Base-by-base conservation (phyloP, 2,888 invertebrate species). In the Cotesia congregata region DNA sequence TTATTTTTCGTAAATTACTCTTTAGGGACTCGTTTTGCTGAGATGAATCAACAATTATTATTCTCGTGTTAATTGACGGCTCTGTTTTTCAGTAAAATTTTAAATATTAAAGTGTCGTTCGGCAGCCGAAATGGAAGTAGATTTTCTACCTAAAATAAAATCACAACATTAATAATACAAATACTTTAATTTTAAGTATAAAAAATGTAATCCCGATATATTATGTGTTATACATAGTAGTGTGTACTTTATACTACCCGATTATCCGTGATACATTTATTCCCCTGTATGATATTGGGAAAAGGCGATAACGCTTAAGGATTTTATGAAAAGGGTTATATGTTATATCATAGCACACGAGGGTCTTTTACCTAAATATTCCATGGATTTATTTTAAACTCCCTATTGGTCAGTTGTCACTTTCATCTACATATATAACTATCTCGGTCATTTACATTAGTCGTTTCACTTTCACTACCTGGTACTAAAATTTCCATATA, bases 291-390 rank as follows among this genome's bases (percentile, higher is more conserved):
- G 50, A 73, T 80, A 75, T 77, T 74, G 76, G 67, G 71, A 73
- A 65, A 78, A 76, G 60, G 78, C 79, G 82, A 82, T 82, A 82
- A 82, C 80, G 78, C 76, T 70, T 64, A 80, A 79, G 80, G 80
- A 76, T 79, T 80, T 80, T 74, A 70, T 78, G 79, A 78, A 81
- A 82, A 81, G 81, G 82, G 82, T 80, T 81, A 78, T 75, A 76
- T 77, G 82, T 80, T 81, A 78, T 75, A 76, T 77, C 12, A 50
- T 50, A 50, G 50, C 12, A 69, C 77, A 70, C 60, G 68, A 72
- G 77, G 67, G 78, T 68, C 72, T 50, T 65, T 69, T 40, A 74
- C 64, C 72, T 64, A 62, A 62, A 74, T 60, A 64, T 77, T 50
- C 30, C 65, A 65, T 65, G 65, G 65, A 65, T 65, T 65, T 65